Percentiles rank a stretch among this genome's conserved stretches.
phyloP scores from a whole-genome alignment of 2,888 invertebrate genomes.

The Pammene fasciana region DNA sequence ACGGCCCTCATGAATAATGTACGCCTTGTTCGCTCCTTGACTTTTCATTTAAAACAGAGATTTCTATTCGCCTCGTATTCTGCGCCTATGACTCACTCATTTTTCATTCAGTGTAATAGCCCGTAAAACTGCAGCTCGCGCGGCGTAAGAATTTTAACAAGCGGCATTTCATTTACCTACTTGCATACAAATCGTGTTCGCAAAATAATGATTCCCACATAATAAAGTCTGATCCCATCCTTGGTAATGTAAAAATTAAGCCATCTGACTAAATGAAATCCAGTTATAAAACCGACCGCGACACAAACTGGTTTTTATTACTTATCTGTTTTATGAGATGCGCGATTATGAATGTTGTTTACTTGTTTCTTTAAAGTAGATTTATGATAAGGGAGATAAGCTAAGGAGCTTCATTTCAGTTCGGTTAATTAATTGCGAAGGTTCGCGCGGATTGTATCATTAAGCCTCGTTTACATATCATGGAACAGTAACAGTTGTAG shows the following conservation, averaged over 20 bases:
- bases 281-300: background rate
- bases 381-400: background rate
- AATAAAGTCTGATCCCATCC: background rate
- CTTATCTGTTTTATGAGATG: conserved; percentile 18
- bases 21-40: conserved; percentile 77
- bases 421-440: conserved; percentile 46
- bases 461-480: conserved; percentile 75
- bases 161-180: conserved; percentile 57
- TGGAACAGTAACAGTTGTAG: conserved; percentile 77
- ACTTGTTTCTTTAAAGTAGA: conserved; percentile 15
- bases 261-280: background rate
- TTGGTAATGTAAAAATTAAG: conserved; percentile 11
- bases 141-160: conserved; percentile 74
- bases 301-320: conserved; percentile 10
- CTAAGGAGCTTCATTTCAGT: conserved; percentile 14
- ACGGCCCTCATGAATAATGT: conserved; percentile 79
- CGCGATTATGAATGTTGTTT: conserved; percentile 7
- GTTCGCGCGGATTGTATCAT: conserved; percentile 66
- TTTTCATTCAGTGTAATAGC: conserved; percentile 79
- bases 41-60: conserved; percentile 81
- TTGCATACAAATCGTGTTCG: conserved; percentile 61
- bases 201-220: conserved; percentile 14
- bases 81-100: conserved; percentile 80
- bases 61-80: conserved; percentile 81
- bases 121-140: conserved; percentile 76